phyloP scores from a whole-genome alignment of 92 coral and sea anemone genomes.

The Actinostola sp. region DNA sequence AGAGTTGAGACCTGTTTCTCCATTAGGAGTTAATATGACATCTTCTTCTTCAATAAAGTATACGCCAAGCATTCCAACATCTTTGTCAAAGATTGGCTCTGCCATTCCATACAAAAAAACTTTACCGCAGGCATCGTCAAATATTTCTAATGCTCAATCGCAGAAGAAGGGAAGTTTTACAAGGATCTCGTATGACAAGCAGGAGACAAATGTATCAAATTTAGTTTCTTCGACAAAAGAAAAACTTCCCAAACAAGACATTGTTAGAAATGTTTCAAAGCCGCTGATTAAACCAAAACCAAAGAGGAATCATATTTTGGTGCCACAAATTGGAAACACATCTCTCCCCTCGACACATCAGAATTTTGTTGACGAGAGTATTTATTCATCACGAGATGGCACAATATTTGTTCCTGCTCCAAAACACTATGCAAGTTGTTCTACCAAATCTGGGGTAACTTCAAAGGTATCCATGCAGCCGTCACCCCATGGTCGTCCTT shows the following conservation, averaged over 20 bases:
- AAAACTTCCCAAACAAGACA: not conserved
- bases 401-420: not conserved
- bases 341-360: not conserved
- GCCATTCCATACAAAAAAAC: not conserved
- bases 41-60: not conserved
- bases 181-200: not conserved
- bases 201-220: not conserved
- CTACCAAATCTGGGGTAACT: not conserved
- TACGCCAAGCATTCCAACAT: not conserved
- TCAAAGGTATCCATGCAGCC: not conserved
- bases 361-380: not conserved
- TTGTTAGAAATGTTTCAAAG: not conserved
- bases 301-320: not conserved
- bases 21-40: no score
- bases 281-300: constrained; percentile 4
- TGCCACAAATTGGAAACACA: not conserved
- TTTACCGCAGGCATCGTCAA: not conserved
- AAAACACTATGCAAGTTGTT: not conserved
- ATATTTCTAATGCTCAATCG: not conserved
- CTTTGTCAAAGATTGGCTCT: not conserved
- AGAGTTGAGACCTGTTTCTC: not conserved
- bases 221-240: not conserved
- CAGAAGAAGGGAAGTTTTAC: not conserved
- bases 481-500: not conserved
- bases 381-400: not conserved